Evolutionary conservation across 2,113 vertebrate species (phyloP).

Genomic region (Siphamia tubifer): DNA sequence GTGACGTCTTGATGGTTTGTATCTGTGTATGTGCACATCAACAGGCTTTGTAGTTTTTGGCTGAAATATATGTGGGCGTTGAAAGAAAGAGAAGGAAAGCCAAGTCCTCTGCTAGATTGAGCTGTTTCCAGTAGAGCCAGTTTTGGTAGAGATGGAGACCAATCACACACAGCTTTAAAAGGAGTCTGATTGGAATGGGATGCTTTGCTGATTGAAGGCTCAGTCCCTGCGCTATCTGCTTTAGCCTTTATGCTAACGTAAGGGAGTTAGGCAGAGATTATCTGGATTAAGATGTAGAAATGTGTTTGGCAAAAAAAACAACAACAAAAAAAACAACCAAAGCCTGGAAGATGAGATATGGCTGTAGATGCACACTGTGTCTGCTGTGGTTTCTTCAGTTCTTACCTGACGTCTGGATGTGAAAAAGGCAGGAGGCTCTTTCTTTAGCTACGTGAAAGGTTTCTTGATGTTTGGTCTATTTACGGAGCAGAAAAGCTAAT

Average conservation of each 20-base stretch:
- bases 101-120: slow-evolving; percentile 8
- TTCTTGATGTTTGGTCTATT: slow-evolving; percentile 54
- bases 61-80: slow-evolving; percentile 24
- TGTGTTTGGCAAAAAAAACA: slow-evolving; percentile 29
- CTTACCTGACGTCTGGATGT: slow-evolving; percentile 27
- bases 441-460: slow-evolving; percentile 26
- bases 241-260: background rate
- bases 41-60: slow-evolving; percentile 11
- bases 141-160: slow-evolving; percentile 19
- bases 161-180: too few relatives aligned
- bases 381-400: slow-evolving; percentile 32
- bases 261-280: slow-evolving; percentile 33
- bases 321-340: too few relatives aligned
- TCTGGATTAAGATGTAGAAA: background rate
- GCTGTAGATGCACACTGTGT: slow-evolving; percentile 1
- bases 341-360: slow-evolving; percentile 6
- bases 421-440: slow-evolving; percentile 24
- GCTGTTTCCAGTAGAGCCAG: slow-evolving; percentile 13
- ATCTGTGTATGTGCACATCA: background rate
- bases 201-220: slow-evolving; percentile 15
- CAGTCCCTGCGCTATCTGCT: slow-evolving; percentile 1
- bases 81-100: slow-evolving; percentile 5
- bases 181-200: too few relatives aligned
- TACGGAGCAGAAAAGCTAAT: slow-evolving; percentile 23
- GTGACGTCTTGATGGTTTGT: too few relatives aligned